phyloP scores from a whole-genome alignment of 2,113 vertebrate genomes.

The Sialia sialis region DNA sequence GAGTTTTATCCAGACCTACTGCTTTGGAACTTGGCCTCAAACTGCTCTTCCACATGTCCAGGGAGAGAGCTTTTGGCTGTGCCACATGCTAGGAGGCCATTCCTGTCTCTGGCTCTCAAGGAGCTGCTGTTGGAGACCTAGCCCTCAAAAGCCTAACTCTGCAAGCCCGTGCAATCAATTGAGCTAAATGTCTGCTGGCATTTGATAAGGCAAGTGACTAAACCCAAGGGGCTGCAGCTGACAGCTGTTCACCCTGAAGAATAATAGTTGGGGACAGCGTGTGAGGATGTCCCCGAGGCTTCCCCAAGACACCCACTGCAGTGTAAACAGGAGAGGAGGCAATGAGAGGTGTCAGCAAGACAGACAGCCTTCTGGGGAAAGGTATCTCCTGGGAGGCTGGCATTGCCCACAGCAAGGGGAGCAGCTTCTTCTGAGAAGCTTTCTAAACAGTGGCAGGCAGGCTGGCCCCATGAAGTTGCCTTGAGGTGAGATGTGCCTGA shows the following conservation, averaged over 20 bases:
- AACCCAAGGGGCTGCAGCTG: background rate
- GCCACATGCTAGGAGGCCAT: accelerated
- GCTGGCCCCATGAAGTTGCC: background rate
- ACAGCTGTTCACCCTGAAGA: background rate
- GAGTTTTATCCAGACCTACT: background rate
- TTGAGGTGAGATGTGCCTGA: background rate
- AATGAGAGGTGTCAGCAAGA: background rate
- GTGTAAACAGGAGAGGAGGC: background rate
- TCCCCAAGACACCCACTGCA: background rate
- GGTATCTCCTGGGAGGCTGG: background rate
- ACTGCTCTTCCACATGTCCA: background rate
- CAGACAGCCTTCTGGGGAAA: background rate
- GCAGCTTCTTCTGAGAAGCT: background rate
- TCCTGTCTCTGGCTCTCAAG: background rate
- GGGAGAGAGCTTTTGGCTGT: background rate
- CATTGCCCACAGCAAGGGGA: background rate
- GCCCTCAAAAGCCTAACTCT: background rate
- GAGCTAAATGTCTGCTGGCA: background rate
- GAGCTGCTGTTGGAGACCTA: background rate
- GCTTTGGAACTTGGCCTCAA: background rate
- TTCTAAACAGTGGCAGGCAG: background rate
- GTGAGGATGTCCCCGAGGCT: background rate
- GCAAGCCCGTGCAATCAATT: background rate
- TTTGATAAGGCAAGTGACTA: background rate
- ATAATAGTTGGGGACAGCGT: background rate